Evolutionary conservation across 2,113 vertebrate species (phyloP).

Genomic region (Chlamydotis undulata): DNA sequence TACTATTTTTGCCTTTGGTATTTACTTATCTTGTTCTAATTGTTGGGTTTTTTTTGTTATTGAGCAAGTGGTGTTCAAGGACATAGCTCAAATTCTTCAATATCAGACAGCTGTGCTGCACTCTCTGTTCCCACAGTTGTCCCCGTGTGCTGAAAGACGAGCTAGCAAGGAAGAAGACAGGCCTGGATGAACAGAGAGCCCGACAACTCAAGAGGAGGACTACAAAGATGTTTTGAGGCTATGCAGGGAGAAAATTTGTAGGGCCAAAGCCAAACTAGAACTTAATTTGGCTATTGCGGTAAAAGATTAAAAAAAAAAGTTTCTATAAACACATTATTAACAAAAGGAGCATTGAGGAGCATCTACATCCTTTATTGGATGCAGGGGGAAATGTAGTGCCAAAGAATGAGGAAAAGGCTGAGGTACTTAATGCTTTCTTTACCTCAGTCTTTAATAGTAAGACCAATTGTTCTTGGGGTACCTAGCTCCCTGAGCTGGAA

Average conservation of each 20-base stretch:
- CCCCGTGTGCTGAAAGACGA: too few relatives aligned
- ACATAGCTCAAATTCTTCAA: too few relatives aligned
- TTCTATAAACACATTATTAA: neutral
- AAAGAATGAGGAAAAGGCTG: neutral
- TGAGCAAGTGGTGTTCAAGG: too few relatives aligned
- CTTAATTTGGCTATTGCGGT: neutral
- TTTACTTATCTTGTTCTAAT: too few relatives aligned
- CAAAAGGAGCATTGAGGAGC: neutral
- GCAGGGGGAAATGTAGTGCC: neutral
- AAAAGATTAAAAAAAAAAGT: neutral
- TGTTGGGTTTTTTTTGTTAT: too few relatives aligned
- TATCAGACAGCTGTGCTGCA: too few relatives aligned
- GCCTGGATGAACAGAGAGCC: neutral
- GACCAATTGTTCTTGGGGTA: too few relatives aligned
- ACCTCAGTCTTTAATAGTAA: too few relatives aligned
- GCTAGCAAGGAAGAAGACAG: rapidly evolving
- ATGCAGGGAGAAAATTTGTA: neutral
- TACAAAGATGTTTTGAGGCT: neutral
- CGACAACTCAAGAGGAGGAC: neutral
- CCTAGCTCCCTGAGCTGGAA: too few relatives aligned
- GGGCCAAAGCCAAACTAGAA: neutral
- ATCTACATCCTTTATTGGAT: neutral
- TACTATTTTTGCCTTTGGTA: too few relatives aligned
- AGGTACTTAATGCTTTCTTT: too few relatives aligned
- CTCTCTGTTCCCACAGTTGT: too few relatives aligned